phyloP scores from a whole-genome alignment of 2,888 invertebrate species.

The Dorcus parallelipipedus region DNA sequence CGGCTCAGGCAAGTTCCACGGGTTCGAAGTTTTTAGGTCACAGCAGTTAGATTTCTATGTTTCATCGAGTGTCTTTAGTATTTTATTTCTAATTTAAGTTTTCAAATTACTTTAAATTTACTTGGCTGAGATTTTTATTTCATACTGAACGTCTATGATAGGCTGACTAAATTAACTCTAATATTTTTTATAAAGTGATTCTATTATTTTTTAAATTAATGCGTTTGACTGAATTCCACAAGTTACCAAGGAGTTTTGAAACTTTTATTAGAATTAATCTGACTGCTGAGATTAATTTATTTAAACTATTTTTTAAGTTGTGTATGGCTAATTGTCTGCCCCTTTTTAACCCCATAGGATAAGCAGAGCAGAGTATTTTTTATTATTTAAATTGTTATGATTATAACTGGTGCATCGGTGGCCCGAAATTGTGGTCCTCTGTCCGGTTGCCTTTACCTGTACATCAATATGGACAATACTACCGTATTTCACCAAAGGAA shows the following conservation, averaged over 20 bases:
- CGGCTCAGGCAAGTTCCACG: slow-evolving; percentile 32
- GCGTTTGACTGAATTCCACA: background rate
- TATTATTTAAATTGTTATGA: slow-evolving; percentile 38
- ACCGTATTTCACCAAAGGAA: slow-evolving; percentile 24
- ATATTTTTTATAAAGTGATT: background rate
- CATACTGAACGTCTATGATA: background rate
- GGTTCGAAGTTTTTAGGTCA: slow-evolving; percentile 24
- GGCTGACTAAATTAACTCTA: background rate
- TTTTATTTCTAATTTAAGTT: background rate
- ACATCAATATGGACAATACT: slow-evolving; percentile 31
- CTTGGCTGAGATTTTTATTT: background rate
- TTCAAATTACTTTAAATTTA: background rate
- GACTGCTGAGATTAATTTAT: slow-evolving; percentile 28
- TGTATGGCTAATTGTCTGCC: slow-evolving; percentile 37
- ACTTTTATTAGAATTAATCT: slow-evolving; percentile 5
- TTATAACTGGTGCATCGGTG: slow-evolving; percentile 22
- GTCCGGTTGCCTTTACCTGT: slow-evolving; percentile 24
- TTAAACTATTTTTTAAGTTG: slow-evolving; percentile 36
- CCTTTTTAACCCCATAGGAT: slow-evolving; percentile 41
- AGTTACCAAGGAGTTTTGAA: background rate
- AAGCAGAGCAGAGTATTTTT: slow-evolving; percentile 48
- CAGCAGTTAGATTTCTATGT: slow-evolving; percentile 5
- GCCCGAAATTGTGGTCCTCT: background rate
- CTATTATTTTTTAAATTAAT: background rate
- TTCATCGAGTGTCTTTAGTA: background rate